Percentiles rank a stretch among this genome's conserved stretches.
Conservation (phyloP, 1,140 invertebrate genomes). For the Macrobrachium rosenbergii region DNA sequence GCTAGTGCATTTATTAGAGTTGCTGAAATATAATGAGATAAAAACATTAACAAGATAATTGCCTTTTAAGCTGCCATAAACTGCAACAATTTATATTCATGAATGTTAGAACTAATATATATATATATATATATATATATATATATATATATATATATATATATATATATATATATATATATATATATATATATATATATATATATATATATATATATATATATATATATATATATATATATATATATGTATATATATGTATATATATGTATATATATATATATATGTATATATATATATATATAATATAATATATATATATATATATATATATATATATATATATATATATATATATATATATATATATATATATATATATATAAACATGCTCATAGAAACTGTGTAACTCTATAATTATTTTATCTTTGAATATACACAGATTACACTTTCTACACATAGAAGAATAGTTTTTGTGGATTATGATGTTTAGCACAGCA, state of each 20-base stretch:
- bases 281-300: too few species aligned
- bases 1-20: too few species aligned
- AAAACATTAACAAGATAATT: too few species aligned
- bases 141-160: too few species aligned
- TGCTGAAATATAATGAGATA: too few species aligned
- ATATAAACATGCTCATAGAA: slow-evolving; percentile 6
- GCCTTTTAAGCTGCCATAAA: too few species aligned
- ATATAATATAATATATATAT: too few species aligned
- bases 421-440: neutral
- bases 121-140: too few species aligned
- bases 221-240: slow-evolving; percentile 29
- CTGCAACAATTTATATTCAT: too few species aligned
- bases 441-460: neutral
- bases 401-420: neutral
- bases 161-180: slow-evolving; percentile 2
- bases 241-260: too few species aligned
- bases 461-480: neutral
- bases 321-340: slow-evolving; percentile 13
- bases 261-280: too few species aligned
- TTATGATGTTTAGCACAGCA: slow-evolving; percentile 45
- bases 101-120: too few species aligned
- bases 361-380: slow-evolving; percentile 2
- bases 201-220: neutral
- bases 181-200: slow-evolving; percentile 5
- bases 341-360: slow-evolving; percentile 1